Percentiles rank a stretch among this genome's conserved stretches.
Evolutionary conservation across 2,113 vertebrate genomes (phyloP).

Genomic region (Petrocephalus microphthalmus): DNA sequence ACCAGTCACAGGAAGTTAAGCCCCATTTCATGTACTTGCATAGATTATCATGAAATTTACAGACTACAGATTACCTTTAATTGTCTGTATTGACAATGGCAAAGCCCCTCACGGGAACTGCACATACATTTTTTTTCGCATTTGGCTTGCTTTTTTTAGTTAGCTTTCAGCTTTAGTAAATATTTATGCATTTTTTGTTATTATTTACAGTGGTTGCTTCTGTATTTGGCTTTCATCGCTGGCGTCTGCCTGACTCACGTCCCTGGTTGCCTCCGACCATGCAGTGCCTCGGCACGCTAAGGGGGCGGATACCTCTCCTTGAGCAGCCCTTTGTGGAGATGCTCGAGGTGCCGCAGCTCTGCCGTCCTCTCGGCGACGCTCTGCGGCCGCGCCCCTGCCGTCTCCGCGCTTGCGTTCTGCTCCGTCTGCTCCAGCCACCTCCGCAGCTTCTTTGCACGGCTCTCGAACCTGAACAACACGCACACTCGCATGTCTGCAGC

Average conservation of each 20-base stretch:
- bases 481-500: background rate
- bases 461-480: constrained; percentile 73
- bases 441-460: constrained; percentile 74
- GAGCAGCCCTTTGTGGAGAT: constrained; percentile 79
- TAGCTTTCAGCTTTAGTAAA: background rate
- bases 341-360: constrained; percentile 78
- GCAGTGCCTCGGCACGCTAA: background rate
- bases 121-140: background rate
- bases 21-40: background rate
- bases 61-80: no score
- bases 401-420: constrained; percentile 74
- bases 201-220: background rate
- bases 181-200: background rate
- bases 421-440: constrained; percentile 83
- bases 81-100: background rate
- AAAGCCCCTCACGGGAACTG: background rate
- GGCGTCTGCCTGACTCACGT: background rate
- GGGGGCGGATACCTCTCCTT: constrained; percentile 70
- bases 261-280: background rate
- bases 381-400: constrained; percentile 68
- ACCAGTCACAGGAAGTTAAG: background rate
- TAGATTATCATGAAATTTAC: no score
- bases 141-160: background rate
- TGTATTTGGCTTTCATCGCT: background rate
- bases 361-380: constrained; percentile 78